Evolutionary conservation across 2,888 invertebrate species (phyloP).

Genomic region (Yponomeuta malinellus): DNA sequence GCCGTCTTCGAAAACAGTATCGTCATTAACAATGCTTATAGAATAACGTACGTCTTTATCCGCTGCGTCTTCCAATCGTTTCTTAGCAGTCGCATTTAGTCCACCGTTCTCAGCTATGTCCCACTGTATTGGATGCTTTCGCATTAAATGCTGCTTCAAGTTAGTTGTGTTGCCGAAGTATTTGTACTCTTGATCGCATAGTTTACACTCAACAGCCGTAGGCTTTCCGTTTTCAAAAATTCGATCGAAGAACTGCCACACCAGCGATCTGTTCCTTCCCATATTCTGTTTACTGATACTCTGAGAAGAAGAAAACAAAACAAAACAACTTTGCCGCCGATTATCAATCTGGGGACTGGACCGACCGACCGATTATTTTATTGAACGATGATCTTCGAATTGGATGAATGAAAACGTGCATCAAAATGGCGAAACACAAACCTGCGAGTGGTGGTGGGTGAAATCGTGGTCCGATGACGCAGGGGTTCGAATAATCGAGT

Average conservation of each 20-base stretch:
- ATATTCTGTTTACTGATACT: constrained; percentile 36
- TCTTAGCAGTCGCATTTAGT: constrained; percentile 44
- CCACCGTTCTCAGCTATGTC: constrained; percentile 55
- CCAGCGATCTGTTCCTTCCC: constrained; percentile 62
- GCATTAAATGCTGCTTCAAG: constrained; percentile 55
- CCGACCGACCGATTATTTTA: constrained; percentile 28
- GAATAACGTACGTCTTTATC: constrained; percentile 63
- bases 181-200: constrained; percentile 65
- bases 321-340: constrained; percentile 6
- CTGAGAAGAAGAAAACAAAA: neutral
- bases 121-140: constrained; percentile 69
- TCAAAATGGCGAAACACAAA: constrained; percentile 19
- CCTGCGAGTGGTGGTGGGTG: too few species aligned
- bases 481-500: neutral
- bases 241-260: constrained; percentile 67
- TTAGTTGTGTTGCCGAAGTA: constrained; percentile 69
- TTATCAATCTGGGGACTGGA: constrained; percentile 43
- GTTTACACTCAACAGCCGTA: constrained; percentile 61
- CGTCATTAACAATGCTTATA: constrained; percentile 48
- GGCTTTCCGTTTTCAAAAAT: constrained; percentile 52
- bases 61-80: constrained; percentile 22
- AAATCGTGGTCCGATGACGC: too few species aligned
- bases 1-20: constrained; percentile 32
- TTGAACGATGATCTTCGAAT: constrained; percentile 32
- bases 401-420: constrained; percentile 48